These are phyloP conservation scores for Lasius platythorax DNA, from an alignment of 2,888 invertebrate species.

Conservation along the genomic window DNA sequence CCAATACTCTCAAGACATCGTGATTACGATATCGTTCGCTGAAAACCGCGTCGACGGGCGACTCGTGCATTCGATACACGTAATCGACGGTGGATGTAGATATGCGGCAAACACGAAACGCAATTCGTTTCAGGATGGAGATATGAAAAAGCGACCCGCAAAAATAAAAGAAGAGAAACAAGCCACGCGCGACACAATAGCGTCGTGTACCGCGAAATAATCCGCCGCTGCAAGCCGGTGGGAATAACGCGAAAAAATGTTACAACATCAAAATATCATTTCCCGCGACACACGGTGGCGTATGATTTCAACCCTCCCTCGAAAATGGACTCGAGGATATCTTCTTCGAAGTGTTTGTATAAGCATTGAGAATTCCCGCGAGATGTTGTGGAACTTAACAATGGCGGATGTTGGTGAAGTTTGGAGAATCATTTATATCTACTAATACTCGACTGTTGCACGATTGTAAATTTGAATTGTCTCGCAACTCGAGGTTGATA, in stretches of 20 bases:
- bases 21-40: slow-evolving; percentile 52
- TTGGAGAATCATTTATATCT: slow-evolving; percentile 47
- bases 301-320: slow-evolving; percentile 14
- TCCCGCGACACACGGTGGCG: not conserved
- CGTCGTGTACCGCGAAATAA: slow-evolving; percentile 6
- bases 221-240: slow-evolving; percentile 5
- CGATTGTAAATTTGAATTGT: slow-evolving; percentile 41
- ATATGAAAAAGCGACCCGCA: slow-evolving; percentile 28
- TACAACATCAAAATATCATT: slow-evolving; percentile 42
- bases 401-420: slow-evolving; percentile 15
- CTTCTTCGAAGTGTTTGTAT: slow-evolving; percentile 32
- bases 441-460: slow-evolving; percentile 29
- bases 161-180: not conserved
- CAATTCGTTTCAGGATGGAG: slow-evolving; percentile 14
- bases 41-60: slow-evolving; percentile 29
- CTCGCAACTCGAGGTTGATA: slow-evolving; percentile 16
- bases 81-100: slow-evolving; percentile 29
- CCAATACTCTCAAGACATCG: slow-evolving; percentile 30
- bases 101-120: slow-evolving; percentile 1
- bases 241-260: slow-evolving; percentile 11
- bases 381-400: slow-evolving; percentile 30
- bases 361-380: slow-evolving; percentile 33
- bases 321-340: slow-evolving; percentile 24
- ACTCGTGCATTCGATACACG: slow-evolving; percentile 44
- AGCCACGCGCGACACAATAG: not conserved